Evolutionary conservation across 53 echinoderm and acorn worm species (phyloP).

Genomic region (Luidia sarsii): DNA sequence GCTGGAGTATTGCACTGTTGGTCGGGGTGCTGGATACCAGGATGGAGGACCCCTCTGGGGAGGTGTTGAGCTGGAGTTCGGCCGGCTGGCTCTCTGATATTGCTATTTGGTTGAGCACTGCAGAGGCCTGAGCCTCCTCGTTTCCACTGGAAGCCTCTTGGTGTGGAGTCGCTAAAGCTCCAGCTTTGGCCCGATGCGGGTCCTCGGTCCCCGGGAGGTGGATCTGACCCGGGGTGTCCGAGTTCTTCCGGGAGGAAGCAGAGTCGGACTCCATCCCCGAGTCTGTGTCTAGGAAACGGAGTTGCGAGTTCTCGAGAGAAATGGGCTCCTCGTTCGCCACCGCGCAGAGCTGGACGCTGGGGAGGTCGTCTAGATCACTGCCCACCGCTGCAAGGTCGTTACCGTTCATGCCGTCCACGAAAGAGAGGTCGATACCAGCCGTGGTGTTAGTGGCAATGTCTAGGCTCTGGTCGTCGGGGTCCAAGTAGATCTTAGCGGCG

Average conservation of each 20-base stretch:
- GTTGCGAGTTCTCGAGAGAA: constrained; percentile 45
- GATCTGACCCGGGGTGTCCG: constrained; percentile 29
- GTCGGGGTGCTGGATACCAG: not conserved
- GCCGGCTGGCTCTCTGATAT: constrained; percentile 28
- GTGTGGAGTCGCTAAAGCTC: not conserved
- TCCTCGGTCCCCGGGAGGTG: not conserved
- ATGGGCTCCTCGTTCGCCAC: constrained; percentile 61
- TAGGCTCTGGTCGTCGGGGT: constrained; percentile 10
- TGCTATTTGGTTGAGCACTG: not conserved
- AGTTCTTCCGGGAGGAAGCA: constrained; percentile 42
- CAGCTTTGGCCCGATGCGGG: not conserved
- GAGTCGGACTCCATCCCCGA: constrained; percentile 52
- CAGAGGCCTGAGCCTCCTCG: not conserved
- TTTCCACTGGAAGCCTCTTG: not conserved
- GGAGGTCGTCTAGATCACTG: constrained; percentile 21
- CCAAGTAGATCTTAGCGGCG: constrained; percentile 39
- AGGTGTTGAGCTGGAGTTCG: constrained; percentile 30
- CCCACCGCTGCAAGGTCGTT: constrained; percentile 29
- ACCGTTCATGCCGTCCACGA: constrained; percentile 53
- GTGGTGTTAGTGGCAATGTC: constrained; percentile 29
- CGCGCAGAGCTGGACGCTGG: constrained; percentile 60
- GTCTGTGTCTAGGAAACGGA: constrained; percentile 47
- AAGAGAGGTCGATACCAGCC: constrained; percentile 61
- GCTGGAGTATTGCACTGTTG: constrained; percentile 28
- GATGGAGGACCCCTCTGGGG: not conserved